phyloP scores from a whole-genome alignment of 2,888 invertebrate species.

The Oscheius sp. region DNA sequence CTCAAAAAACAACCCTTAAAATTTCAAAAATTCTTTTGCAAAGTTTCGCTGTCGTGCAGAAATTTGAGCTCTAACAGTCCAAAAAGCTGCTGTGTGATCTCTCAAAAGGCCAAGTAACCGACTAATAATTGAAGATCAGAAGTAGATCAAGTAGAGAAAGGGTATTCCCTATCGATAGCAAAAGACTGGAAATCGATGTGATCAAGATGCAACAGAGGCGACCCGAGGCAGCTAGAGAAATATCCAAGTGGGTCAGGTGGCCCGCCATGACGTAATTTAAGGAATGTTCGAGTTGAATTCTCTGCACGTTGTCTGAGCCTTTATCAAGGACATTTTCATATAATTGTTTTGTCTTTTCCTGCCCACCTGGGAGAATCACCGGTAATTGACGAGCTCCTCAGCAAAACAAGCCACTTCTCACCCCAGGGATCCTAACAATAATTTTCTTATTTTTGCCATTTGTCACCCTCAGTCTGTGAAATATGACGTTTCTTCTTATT shows the following conservation, averaged over 20 bases:
- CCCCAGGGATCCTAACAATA: background rate
- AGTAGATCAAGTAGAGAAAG: background rate
- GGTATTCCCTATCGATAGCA: background rate
- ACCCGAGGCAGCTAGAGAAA: background rate
- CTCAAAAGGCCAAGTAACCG: too few species aligned
- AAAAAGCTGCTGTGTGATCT: background rate
- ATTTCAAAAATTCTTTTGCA: too few species aligned
- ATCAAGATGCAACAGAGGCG: background rate
- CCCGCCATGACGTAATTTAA: slow-evolving; percentile 2
- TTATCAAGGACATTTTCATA: too few species aligned
- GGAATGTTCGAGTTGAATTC: slow-evolving; percentile 12
- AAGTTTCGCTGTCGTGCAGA: background rate
- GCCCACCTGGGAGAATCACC: background rate
- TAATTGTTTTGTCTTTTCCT: background rate
- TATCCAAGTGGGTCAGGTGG: slow-evolving; percentile 18
- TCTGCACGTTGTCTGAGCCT: background rate
- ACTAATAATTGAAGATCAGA: background rate
- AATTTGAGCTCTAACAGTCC: background rate
- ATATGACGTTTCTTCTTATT: background rate
- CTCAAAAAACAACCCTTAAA: too few species aligned
- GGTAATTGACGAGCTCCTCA: background rate
- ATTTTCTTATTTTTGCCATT: background rate
- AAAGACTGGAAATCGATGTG: background rate
- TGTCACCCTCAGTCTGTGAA: background rate
- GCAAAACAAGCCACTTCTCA: background rate